Evolutionary conservation across 2,888 invertebrate species (phyloP), one percentile per base, ranked within the genome.

Genomic region (Dusona sp.): DNA sequence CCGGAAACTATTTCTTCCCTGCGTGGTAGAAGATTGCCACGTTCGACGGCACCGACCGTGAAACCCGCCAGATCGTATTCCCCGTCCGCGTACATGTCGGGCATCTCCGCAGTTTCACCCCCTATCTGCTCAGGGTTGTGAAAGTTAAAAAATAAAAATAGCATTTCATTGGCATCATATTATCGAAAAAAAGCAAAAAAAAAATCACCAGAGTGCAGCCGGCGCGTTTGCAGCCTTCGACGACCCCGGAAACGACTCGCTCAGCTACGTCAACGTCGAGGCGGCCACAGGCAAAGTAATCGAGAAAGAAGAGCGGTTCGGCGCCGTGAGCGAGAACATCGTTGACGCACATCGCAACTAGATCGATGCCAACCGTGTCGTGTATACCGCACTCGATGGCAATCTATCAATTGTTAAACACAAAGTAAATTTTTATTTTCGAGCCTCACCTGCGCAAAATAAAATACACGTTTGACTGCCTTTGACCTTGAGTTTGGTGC

Each of bases 51-150:
- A 0, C 99, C 99, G 0, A 99, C 98, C 0, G 98, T 97, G 94
- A 99, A 99, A 2, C 99, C 99, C 19, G 99, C 99, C 75, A 99
- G 94, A 94, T 99, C 99, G 94, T 99, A 99, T 89, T 98, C 98
- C 0, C 97, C 98, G 0, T 95, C 94, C 2, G 96, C 95, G 94
- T 99, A 99, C 95, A 99, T 97, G 1, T 98, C 97, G 0, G 99
- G 99, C 99, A 99, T 99, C 95, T 99, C 99, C 0, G 99, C 99
- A 1, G 99, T 99, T 95, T 99, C 99, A 0, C 99, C 99, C 86
- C 97, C 97, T 45, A 94, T 96, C 97, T 99, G 75, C 2, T 90
- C 0, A 92, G 16, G 1, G 45, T 29, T 2, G 16, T 45, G 3
- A 8, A 36, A 19, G 8, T 1, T 6, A 61, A 86, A 13, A 61